Evolutionary conservation across 2,113 vertebrate genomes (phyloP), one percentile per base, ranked within the genome.

Genomic region (Argyrosomus japonicus): DNA sequence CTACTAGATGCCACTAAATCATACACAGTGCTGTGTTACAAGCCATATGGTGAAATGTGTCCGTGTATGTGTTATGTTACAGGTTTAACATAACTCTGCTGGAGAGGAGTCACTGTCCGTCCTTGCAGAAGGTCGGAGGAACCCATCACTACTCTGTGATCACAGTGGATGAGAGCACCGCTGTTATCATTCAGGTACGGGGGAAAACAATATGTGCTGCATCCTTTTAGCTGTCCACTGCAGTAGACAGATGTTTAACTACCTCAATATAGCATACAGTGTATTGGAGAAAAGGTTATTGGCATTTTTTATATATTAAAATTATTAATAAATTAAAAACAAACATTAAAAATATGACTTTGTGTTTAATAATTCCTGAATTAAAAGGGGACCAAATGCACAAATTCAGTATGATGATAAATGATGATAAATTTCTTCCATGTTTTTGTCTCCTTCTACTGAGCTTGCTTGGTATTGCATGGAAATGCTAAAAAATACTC

Each of bases 91-190:
- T 99, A 62, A 96, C 95, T 9, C 91, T 98, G 79, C 78, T 99
- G 90, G 97, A 99, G 91, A 96, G 97, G 90, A 93, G 86, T 58
- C 93, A 89, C 64, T 88, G 88, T 84, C 93, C 93, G 2, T 94
- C 96, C 9, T 64, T 98, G 85, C 94, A 94, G 83, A 93, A 93
- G 51, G 95, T 97, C 27, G 96, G 96, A 78, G 90, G 90, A n/a
- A 90, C 88, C 27, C 92, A 95, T 17, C 79, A 0, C 63, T 98
- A 96, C 2, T 82, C 94, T 51, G 92, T 99, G 77, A 84, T 99
- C 86, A 97, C 97, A n/a, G 70, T 98, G 78, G 97, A 99, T 86
- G 97, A 97, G 88, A 82, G 91, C 53, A 98, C 97, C 4, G 95
- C 95, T 12, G 27, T 99, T 29, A 27, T 98, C 81, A 90, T 98